A percentile compares a stretch with the other conserved stretches of the same genome.
These are phyloP conservation scores for Theocolax elegans DNA, from an alignment of 1,140 invertebrate genomes.

Conservation along the genomic window DNA sequence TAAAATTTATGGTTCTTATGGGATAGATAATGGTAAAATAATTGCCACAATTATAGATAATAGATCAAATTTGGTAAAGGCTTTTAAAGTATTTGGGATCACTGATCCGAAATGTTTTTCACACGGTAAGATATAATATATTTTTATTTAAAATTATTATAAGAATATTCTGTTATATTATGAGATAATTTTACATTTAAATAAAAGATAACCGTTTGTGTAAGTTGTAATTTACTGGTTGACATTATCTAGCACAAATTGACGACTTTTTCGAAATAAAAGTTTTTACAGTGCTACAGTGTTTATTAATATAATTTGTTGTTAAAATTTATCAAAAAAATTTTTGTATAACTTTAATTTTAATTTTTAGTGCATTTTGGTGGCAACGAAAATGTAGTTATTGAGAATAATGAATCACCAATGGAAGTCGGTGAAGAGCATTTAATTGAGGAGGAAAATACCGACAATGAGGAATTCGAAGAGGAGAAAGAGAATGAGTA, in stretches of 20 bases:
- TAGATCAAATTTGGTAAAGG: slow-evolving; percentile 46
- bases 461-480: not conserved
- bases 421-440: no score
- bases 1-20: slow-evolving; percentile 37
- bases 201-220: no score
- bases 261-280: not conserved
- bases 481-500: not conserved
- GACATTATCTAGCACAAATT: not conserved
- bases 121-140: not conserved
- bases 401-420: no score
- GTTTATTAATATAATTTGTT: no score
- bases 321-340: no score
- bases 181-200: not conserved
- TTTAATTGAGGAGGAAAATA: no score
- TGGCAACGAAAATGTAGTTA: no score
- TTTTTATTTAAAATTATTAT: not conserved
- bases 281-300: no score
- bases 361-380: no score
- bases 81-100: slow-evolving; percentile 42
- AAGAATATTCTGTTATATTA: not conserved
- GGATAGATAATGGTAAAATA: slow-evolving; percentile 36
- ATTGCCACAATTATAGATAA: slow-evolving; percentile 44
- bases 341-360: no score
- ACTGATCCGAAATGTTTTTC: not conserved
- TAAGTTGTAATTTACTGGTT: not conserved